Evolutionary conservation across 2,888 invertebrate genomes (phyloP), one percentile per base, ranked within the genome.

Genomic region (Aricia artaxerxes): DNA sequence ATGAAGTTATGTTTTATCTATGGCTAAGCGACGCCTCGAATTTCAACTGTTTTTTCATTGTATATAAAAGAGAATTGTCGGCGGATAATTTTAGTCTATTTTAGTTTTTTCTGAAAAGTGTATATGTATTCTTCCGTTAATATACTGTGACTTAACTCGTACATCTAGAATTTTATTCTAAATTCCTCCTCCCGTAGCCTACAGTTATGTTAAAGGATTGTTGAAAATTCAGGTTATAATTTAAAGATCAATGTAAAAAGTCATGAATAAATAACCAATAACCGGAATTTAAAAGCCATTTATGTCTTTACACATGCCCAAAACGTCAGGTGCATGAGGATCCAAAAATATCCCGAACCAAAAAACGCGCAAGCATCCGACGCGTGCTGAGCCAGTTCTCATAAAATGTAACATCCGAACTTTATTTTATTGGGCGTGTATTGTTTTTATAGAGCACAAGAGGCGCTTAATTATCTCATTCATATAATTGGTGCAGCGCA

Each of bases 381-480:
- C 69, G 69, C 69, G 69, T 69, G 69, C 69, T 69, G 5, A 69
- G 35, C 69, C 69, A 35, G 69, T 38, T 69, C 69, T 38, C 69
- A 69, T 69, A 38, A 69, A 38, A 69, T 69, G 69, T 69, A 35
- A 69, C 69, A 69, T 69, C 35, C 69, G 13, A 69, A 69, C 16
- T 31, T 76, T 53, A 49, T 75, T 75, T 76, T 76, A 31, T 60
- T 75, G 73, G 24, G 78, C 61, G 44, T 78, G 40, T 64, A 31
- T 44, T 60, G 44, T 78, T 64, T 78, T 78, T 73, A 44, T 60
- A 80, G 60, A 72, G 61, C 78, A 79, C 61, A 64, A 78, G 60
- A 31, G 57, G 79, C 69, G 64, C 79, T 80, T 83, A 84, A 83
- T 85, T 82, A 83, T 82, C 80, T 80, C 84, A 83, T 84, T 84